phyloP scores from a whole-genome alignment of 2,888 invertebrate species.

The Cheilosia scutellata region DNA sequence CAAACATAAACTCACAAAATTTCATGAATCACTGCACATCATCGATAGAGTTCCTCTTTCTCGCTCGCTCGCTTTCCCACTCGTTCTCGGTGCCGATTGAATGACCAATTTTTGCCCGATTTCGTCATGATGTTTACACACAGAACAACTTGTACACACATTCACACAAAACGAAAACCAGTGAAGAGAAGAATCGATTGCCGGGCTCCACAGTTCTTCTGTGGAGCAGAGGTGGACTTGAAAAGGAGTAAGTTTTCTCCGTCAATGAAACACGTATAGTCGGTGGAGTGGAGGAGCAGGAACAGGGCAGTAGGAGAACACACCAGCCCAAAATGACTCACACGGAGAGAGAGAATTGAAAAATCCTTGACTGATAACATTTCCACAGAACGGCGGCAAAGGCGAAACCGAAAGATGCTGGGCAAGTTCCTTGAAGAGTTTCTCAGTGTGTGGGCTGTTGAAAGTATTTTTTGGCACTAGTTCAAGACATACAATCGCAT shows the following conservation, averaged over 20 bases:
- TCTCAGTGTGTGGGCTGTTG: conserved; percentile 60
- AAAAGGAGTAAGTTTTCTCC: conserved; percentile 68
- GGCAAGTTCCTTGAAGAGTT: conserved; percentile 28
- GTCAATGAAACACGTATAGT: conserved; percentile 72
- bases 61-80: background rate
- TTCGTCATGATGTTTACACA: conserved; percentile 2
- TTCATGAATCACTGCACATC: conserved; percentile 50
- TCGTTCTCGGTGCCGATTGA: background rate
- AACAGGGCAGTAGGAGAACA: background rate
- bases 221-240: conserved; percentile 50
- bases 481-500: conserved; percentile 65
- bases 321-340: conserved; percentile 51
- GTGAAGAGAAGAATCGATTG: conserved; percentile 56
- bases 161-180: background rate
- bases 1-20: conserved; percentile 13
- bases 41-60: conserved; percentile 10
- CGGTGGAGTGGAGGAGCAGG: background rate
- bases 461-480: conserved; percentile 60
- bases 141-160: background rate
- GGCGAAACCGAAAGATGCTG: conserved; percentile 42
- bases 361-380: conserved; percentile 76
- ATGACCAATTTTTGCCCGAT: background rate
- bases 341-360: conserved; percentile 48
- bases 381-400: conserved; percentile 31
- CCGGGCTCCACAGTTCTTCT: conserved; percentile 60